Evolutionary conservation across 2,113 vertebrate species (phyloP).

Genomic region (Paraplagusia blochii): DNA sequence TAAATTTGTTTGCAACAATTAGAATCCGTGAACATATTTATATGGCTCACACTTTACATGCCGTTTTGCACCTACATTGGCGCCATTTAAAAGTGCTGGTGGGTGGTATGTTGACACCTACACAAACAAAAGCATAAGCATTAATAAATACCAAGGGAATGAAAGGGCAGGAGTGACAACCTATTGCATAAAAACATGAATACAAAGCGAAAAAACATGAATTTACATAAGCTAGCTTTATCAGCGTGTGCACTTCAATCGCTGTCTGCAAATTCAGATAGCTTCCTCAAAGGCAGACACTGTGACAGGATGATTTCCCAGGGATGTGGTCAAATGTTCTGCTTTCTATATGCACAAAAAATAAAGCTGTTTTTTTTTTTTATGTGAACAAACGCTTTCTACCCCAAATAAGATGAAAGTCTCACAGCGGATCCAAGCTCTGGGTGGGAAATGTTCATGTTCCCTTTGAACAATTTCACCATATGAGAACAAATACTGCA

Average conservation of each 20-base stretch:
- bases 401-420: constrained; percentile 42
- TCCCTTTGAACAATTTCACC: constrained; percentile 36
- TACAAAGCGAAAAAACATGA: constrained; percentile 18
- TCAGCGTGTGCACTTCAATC: constrained; percentile 30
- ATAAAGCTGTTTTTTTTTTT: constrained; percentile 25
- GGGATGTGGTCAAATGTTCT: constrained; percentile 44
- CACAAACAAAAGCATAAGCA: constrained; percentile 23
- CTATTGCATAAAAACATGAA: constrained; percentile 31
- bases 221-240: constrained; percentile 31
- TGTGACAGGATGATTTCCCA: constrained; percentile 41
- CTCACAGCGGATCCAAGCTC: constrained; percentile 11
- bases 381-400: constrained; percentile 32
- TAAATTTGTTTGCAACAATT: too few relatives aligned
- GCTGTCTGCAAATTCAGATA: constrained; percentile 39
- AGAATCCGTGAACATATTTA: too few relatives aligned
- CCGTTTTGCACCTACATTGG: too few relatives aligned
- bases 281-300: constrained; percentile 21
- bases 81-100: too few relatives aligned
- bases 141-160: constrained; percentile 32
- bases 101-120: too few relatives aligned
- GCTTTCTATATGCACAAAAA: constrained; percentile 39
- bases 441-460: constrained; percentile 17
- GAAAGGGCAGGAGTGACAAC: constrained; percentile 11
- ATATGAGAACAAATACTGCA: constrained; percentile 12
- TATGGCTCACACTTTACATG: too few relatives aligned